phyloP scores from a whole-genome alignment of 2,888 invertebrate species.

The Mythimna ferrago region DNA sequence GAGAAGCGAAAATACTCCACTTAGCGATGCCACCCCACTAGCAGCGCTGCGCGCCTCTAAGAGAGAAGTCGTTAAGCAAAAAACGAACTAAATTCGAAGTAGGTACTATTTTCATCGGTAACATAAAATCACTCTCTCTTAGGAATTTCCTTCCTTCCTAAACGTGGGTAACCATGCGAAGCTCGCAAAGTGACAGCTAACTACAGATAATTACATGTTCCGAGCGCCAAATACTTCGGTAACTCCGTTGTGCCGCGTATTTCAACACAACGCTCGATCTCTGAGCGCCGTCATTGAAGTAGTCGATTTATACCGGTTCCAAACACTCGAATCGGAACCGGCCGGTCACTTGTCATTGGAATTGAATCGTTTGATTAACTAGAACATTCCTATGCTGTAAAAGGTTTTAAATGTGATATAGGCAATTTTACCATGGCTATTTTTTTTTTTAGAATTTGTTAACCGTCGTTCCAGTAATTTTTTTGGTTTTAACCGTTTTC shows the following conservation, averaged over 20 bases:
- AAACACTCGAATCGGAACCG: constrained; percentile 55
- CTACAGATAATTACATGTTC: constrained; percentile 37
- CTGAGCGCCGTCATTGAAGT: constrained; percentile 26
- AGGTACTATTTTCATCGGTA: background rate
- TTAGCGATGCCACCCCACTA: no score
- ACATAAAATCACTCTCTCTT: background rate
- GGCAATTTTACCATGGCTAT: background rate
- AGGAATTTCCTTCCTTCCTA: background rate
- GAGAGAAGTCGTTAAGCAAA: no score
- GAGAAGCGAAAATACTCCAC: no score
- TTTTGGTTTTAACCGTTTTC: background rate
- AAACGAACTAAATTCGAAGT: background rate
- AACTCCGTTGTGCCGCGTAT: constrained; percentile 31
- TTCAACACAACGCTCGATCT: constrained; percentile 33
- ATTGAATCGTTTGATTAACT: constrained; percentile 55
- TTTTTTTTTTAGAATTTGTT: no score
- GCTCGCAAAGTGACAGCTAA: constrained; percentile 13
- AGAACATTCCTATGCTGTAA: constrained; percentile 36
- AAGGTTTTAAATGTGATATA: constrained; percentile 17
- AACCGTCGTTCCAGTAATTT: background rate
- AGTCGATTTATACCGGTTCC: constrained; percentile 53
- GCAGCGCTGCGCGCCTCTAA: no score
- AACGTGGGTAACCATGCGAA: background rate
- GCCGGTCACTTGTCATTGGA: constrained; percentile 56
- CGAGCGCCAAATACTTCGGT: constrained; percentile 14